These are phyloP conservation scores for Passer montanus DNA, from an alignment of 2,113 vertebrate species.

Conservation along the genomic window DNA sequence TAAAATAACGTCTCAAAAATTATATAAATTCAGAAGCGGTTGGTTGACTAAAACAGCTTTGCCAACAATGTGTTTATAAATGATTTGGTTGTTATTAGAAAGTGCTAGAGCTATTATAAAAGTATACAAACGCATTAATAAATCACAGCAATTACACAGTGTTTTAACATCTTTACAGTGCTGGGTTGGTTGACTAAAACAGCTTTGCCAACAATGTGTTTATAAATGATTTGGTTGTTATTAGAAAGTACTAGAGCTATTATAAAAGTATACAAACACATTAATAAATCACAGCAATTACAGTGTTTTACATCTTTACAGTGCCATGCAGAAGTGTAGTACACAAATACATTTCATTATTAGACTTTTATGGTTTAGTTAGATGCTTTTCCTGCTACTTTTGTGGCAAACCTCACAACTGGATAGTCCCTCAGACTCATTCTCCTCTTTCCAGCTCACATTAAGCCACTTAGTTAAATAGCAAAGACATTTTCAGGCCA, in stretches of 20 bases:
- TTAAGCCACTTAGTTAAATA: neutral
- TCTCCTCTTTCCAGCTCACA: neutral
- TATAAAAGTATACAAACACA: neutral
- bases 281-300: constrained; percentile 3
- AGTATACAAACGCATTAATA: neutral
- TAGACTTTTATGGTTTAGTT: neutral
- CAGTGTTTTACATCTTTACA: neutral
- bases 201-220: neutral
- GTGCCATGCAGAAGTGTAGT: neutral
- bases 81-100: neutral
- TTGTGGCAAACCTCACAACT: neutral
- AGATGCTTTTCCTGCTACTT: neutral
- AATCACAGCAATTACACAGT: neutral
- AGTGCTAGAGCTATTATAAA: neutral
- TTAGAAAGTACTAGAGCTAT: neutral
- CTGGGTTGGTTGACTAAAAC: neutral
- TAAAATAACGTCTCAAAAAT: neutral
- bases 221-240: neutral
- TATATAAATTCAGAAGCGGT: neutral
- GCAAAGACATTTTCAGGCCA: neutral
- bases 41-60: neutral
- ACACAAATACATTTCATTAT: neutral
- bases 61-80: neutral
- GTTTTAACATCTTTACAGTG: neutral
- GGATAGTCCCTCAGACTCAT: neutral